These are phyloP conservation scores for Gymnocypris eckloni DNA, from an alignment of 2,797 vertebrate species.

Conservation along the genomic window DNA sequence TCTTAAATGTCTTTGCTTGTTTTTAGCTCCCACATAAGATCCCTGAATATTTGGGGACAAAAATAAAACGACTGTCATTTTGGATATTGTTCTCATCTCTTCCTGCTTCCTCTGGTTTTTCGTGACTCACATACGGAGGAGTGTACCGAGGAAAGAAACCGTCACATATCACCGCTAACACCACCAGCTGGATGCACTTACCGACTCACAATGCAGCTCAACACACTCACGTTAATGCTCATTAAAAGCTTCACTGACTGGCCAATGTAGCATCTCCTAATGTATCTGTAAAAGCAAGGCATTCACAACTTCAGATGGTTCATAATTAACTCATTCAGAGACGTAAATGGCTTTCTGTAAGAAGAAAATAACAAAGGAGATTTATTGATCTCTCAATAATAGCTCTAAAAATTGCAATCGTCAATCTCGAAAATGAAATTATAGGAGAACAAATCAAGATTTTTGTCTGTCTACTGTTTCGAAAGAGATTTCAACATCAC, in stretches of 20 bases:
- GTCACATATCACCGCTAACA: slow-evolving; percentile 54
- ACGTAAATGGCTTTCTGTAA: background rate
- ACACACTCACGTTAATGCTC: slow-evolving; percentile 32
- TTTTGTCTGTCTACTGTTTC: background rate
- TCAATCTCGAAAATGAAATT: background rate
- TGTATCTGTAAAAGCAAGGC: slow-evolving; percentile 13
- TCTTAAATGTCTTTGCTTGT: slow-evolving; percentile 24
- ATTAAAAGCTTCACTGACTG: slow-evolving; percentile 25
- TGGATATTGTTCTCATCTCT: slow-evolving; percentile 61
- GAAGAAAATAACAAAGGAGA: background rate
- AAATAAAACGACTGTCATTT: slow-evolving; percentile 70
- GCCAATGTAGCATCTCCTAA: background rate
- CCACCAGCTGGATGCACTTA: slow-evolving; percentile 47
- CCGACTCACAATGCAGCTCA: slow-evolving; percentile 30
- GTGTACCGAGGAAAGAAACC: slow-evolving; percentile 53
- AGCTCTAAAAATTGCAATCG: background rate
- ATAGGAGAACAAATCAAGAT: background rate
- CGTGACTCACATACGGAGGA: slow-evolving; percentile 64
- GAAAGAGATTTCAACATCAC: background rate
- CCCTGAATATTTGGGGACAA: slow-evolving; percentile 41
- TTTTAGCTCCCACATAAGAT: slow-evolving; percentile 56
- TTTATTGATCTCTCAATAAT: background rate
- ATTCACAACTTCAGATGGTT: background rate
- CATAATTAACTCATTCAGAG: background rate
- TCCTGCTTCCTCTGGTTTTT: slow-evolving; percentile 62